Evolutionary conservation across 2,113 vertebrate genomes (phyloP), one percentile per base, ranked within the genome.

Genomic region (Mola mola): DNA sequence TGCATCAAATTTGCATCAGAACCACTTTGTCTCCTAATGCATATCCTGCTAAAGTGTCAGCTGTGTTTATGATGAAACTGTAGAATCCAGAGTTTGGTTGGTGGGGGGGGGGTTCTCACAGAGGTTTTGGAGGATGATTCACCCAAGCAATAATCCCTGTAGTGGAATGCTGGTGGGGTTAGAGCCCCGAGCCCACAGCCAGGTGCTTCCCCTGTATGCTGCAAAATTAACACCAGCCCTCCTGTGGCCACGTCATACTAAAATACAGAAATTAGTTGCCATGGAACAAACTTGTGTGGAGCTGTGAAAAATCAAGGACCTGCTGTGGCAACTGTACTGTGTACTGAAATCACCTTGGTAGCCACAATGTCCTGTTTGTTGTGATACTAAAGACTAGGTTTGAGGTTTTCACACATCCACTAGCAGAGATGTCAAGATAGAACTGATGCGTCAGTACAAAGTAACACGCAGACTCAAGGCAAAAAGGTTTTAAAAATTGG

Each of bases 1-100:
- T 59, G 56, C 67, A 58, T 29, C 25, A 25, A 55, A 66, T 49
- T 22, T 66, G 69, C 64, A 74, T 65, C 16, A 64, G 41, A 69
- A 29, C 41, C 46, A 33, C 62, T 75, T 41, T 47, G 48, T 64
- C 29, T 55, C 13, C 16, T 9, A 41, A 70, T 63, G 43, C 51
- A 38, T 64, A 53, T 57, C 29, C 37, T 24, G 34, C 40, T 47
- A 1, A 56, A 58, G 29, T 25, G 64, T 84, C 83, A 84, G 73
- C 68, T 76, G 77, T 81, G 74, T 83, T 75, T 84, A 60, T 72
- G 67, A 61, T 72, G 66, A 79, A 82, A 70, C 68, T 7, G 15
- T 41, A 66, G 62, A 52, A n/a, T 9, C 4, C 16, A 17, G 37
- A 53, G 53, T n/a, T n/a, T n/a, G n/a, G n/a, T 4, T 22, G n/a